Evolutionary conservation across 2,797 vertebrate genomes (phyloP), one percentile per base, ranked within the genome.

Genomic region (Microchirus variegatus): DNA sequence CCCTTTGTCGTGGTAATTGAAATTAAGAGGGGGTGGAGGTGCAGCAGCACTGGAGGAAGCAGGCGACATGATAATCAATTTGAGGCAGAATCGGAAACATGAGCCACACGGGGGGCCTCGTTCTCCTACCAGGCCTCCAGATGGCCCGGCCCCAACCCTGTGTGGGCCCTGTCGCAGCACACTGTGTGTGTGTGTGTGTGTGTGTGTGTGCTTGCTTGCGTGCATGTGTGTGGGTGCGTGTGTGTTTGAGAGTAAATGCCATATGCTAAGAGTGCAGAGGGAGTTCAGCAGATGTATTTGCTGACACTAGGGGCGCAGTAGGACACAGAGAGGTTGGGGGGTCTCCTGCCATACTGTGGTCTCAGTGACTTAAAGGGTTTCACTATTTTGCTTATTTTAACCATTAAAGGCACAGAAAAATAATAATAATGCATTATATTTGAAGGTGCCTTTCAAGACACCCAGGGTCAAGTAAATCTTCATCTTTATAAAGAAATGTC

Each of bases 1-100:
- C 83, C 76, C 65, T 1, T 59, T 47, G 42, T 60, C 37, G 37
- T 60, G 73, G 57, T 84, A 82, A 85, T 81, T 85, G 59, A 77
- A 82, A 88, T 89, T 81, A 84, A 77, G 40, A 5, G 13, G 36
- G 17, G 36, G 12, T 5, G 31, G 11, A 3, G 19, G 51, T 42
- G 70, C 63, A 57, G 67, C 10, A 66, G 72, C 51, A 50, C 68
- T 63, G 86, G 78, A 90, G 88, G 87, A 90, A 91, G 74, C 87
- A 88, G 83, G 87, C 87, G 75, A 90, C 81, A 78, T 70, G 80
- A 85, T 92, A 90, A 92, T 93, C 89, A 90, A 91, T 93, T 91
- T 85, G 87, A 83, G 70, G 56, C 77, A 82, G 76, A 77, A 90
- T 90, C 75, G 81, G 89, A 91, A 90, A 92, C 81, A 88, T 75